Evolutionary conservation across 1,140 invertebrate genomes (phyloP), one percentile per base, ranked within the genome.

Genomic region (Pseudomyrmex cubaensis): DNA sequence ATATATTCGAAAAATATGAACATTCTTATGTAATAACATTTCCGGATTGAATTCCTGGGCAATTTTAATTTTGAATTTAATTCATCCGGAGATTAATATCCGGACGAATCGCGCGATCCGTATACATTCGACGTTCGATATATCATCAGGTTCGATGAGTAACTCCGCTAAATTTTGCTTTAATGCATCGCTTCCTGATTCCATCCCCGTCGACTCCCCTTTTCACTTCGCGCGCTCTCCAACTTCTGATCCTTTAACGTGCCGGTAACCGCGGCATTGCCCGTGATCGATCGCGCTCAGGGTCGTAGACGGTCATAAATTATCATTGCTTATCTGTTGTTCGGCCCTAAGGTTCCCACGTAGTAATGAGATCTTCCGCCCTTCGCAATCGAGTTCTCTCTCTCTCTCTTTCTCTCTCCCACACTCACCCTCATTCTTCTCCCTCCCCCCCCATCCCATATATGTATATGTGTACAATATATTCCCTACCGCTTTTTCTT

Each of bases 291-390:
- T 89, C 73, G 87, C 82, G 15, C 48, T 9, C 17, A 62, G 72
- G 85, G 82, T 83, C 87, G 69, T 57, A 54, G 50, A 46, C 67
- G 77, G 62, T 87, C 88, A 89, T 89, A 89, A 89, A 89, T 89
- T 89, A 89, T 89, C 88, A 78, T 89, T 85, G 87, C 82, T 85
- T 67, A 44, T 15, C 56, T 77, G 85, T 86, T 89, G 70, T 82
- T 87, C 76, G 69, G 48, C 35, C 59, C 61, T 74, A 74, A 56
- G 61, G 82, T 89, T 89, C 88, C 88, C 88, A 89, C 87, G 87
- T 89, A 63, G 77, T 88, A 89, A 88, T 88, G 76, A 89, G 84
- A 70, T 67, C 56, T 61, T 75, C 80, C 48, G 61, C 76, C 63
- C 76, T 62, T 84, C 75, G n/a, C n/a, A 62, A 77, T 59, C 35